phyloP scores from a whole-genome alignment of 35 echinoderm and acorn worm species.

The Nesometra sesokonis region DNA sequence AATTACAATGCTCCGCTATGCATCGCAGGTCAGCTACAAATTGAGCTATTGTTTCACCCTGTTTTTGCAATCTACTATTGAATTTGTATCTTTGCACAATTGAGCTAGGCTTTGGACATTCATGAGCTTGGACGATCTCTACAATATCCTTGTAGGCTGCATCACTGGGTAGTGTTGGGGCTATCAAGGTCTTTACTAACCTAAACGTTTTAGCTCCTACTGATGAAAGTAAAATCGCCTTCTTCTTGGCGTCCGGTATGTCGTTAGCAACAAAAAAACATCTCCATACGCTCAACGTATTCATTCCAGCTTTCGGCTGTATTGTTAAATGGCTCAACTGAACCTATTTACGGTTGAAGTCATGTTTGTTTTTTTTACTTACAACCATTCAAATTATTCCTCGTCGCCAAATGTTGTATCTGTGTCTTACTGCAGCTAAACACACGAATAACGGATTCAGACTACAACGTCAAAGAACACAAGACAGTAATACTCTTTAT shows the following conservation, averaged over 20 bases:
- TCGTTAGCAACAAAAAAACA: slow-evolving; percentile 16
- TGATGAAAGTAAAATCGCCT: not conserved
- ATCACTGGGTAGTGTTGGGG: not conserved
- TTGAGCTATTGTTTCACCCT: too few relatives aligned
- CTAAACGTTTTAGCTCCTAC: slow-evolving; percentile 9
- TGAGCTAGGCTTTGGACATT: slow-evolving; percentile 3
- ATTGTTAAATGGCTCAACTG: too few relatives aligned
- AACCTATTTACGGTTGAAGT: too few relatives aligned
- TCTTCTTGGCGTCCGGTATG: not conserved
- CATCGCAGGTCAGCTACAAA: slow-evolving; percentile 11
- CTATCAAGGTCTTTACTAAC: too few relatives aligned
- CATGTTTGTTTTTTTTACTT: too few relatives aligned
- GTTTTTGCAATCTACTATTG: slow-evolving; percentile 9
- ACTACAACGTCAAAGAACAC: too few relatives aligned
- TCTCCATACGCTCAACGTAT: slow-evolving; percentile 15
- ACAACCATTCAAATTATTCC: too few relatives aligned
- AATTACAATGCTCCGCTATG: slow-evolving; percentile 21
- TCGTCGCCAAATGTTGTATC: too few relatives aligned
- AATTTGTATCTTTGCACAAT: slow-evolving; percentile 12
- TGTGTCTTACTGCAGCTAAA: too few relatives aligned
- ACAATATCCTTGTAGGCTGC: slow-evolving; percentile 7
- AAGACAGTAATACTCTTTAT: too few relatives aligned
- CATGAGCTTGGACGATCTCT: slow-evolving; percentile 2
- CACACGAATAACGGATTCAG: too few relatives aligned
- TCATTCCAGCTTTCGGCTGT: too few relatives aligned